Conservation (phyloP, 2,888 invertebrate species). For the Sinohyriopsis cumingii region DNA sequence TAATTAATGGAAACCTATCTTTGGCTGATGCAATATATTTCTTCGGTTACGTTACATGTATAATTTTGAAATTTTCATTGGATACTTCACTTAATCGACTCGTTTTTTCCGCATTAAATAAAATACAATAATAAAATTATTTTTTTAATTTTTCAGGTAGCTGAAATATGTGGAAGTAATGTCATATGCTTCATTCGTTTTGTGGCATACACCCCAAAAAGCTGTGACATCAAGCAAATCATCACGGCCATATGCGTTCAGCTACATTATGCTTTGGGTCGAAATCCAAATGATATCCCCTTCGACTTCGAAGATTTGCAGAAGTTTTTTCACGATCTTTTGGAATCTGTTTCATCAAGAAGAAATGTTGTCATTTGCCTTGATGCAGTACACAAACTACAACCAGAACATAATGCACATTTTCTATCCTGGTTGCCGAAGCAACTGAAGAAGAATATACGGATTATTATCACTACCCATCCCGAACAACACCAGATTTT, state of each 20-base stretch:
- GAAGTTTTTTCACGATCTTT: constrained; percentile 52
- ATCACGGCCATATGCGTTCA: constrained; percentile 62
- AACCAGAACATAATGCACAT: constrained; percentile 55
- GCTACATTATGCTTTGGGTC: constrained; percentile 44
- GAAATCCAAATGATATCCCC: constrained; percentile 39
- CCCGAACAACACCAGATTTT: constrained; percentile 47
- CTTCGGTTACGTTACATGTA: background rate
- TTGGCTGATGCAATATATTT: too few relatives aligned
- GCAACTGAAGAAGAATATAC: constrained; percentile 59
- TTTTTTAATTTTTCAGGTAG: constrained; percentile 39
- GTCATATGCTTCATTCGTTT: constrained; percentile 55
- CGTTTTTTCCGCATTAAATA: background rate
- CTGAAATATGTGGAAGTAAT: constrained; percentile 30
- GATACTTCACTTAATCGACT: background rate
- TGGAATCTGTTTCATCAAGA: constrained; percentile 52
- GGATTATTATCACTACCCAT: constrained; percentile 59
- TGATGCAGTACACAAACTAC: constrained; percentile 50
- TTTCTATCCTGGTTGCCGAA: constrained; percentile 64
- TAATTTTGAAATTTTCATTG: background rate
- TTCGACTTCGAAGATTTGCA: constrained; percentile 56
- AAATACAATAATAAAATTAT: background rate
- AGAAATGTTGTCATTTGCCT: constrained; percentile 59
- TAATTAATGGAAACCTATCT: too few relatives aligned
- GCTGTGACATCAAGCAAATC: constrained; percentile 58
- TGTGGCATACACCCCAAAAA: constrained; percentile 56